Base-by-base conservation (phyloP, 1,140 invertebrate species). In the Aricia agestis region DNA sequence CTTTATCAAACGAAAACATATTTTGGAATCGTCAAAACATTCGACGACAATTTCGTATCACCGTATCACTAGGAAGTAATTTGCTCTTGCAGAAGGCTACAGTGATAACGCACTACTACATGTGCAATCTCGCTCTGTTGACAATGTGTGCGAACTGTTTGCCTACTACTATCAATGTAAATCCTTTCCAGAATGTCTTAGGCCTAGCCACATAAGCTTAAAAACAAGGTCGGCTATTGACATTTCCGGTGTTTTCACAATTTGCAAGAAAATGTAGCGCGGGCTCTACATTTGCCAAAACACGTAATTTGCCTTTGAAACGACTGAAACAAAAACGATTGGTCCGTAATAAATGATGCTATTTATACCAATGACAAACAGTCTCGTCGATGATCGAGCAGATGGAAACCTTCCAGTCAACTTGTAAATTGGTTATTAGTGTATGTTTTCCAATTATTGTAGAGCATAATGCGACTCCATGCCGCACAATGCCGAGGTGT, bases 51-150 rank as follows among this genome's bases (percentile, higher is more conserved):
- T 32, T 59, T 32, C 72, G 70, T 71, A 82, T 81, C 77, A 70
- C 74, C 74, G 67, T 83, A 88, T 84, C 82, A 84, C 74, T 70
- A 87, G 88, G 87, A 90, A 90, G 86, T 85, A 84, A 90, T 89
- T 87, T 85, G 79, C 83, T 82, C 82, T 83, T 75, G 78, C 75
- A 84, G 88, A 89, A 89, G 88, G 87, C 87, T 82, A 82, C 75
- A 72, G 73, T 86, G 85, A 88, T 88, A 90, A 89, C 79, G 76
- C 73, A 75, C 79, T 78, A 75, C 78, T 69, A 69, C 32, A 61
- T 18, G 59, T 59, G 58, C n/a, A 15, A 59, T 59, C 19, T 63
- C 59, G 3, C 18, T 25, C 3, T 63, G 7, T 63, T 18, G 9
- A 11, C 59, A 19, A 59, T 59, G 58, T 25, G 18, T 63, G 19